Evolutionary conservation across 2,113 vertebrate genomes (phyloP).

Genomic region (Halcyon senegalensis): DNA sequence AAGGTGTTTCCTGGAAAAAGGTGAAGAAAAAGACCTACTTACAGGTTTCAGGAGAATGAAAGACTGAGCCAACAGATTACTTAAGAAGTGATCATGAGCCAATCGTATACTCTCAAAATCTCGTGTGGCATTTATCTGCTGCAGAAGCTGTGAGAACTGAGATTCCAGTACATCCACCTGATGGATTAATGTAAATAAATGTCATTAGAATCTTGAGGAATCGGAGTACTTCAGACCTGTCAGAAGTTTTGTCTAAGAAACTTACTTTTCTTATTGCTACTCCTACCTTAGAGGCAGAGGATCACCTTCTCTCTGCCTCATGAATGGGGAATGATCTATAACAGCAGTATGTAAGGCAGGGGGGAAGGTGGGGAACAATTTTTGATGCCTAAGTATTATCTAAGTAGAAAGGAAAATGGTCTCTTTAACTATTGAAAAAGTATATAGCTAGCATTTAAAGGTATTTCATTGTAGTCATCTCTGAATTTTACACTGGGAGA

Average conservation of each 20-base stretch:
- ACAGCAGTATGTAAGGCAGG: not conserved
- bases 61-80: constrained; percentile 95
- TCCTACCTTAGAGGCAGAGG: not conserved
- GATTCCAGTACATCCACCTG: constrained; percentile 98
- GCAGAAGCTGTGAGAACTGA: constrained; percentile 96
- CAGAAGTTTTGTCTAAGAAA: not conserved
- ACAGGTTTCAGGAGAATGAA: constrained; percentile 98
- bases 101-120: constrained; percentile 97
- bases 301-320: not conserved
- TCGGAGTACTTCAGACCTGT: not conserved
- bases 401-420: not conserved
- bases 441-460: not conserved
- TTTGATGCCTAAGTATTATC: not conserved
- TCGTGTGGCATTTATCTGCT: constrained; percentile 92
- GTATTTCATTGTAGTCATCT: not conserved
- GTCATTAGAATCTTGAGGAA: not conserved
- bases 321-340: not conserved
- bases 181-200: not conserved
- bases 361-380: not conserved
- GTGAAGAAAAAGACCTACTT: constrained; percentile 31
- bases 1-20: not conserved
- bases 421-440: not conserved
- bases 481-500: not conserved
- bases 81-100: constrained; percentile 97
- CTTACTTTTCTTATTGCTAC: not conserved